A percentile compares a stretch with the other conserved stretches of the same genome.
These are phyloP conservation scores for Entomobrya proxima DNA, from an alignment of 2,888 invertebrate genomes.

Conservation along the genomic window DNA sequence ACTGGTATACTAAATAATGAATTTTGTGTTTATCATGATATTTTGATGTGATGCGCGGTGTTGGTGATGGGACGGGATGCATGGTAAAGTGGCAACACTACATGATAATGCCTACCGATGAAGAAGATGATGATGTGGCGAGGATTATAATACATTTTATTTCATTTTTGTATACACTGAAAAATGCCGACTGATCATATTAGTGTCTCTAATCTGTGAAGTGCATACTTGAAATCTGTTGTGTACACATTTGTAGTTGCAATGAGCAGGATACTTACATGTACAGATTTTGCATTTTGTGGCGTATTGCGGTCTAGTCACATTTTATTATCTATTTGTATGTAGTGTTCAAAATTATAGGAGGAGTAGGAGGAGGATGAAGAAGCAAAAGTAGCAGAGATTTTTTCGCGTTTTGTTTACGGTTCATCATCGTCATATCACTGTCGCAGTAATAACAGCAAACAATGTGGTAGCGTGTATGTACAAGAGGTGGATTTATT, in stretches of 20 bases:
- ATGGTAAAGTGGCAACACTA: background rate
- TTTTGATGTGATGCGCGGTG: conserved; percentile 12
- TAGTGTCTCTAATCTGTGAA: conserved; percentile 25
- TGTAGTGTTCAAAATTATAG: background rate
- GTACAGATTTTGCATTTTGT: background rate
- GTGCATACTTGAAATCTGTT: background rate
- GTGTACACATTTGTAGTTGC: background rate
- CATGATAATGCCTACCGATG: background rate
- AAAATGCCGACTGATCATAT: conserved; percentile 41
- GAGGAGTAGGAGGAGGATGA: too few relatives aligned
- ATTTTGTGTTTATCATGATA: background rate
- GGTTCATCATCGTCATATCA: conserved; percentile 27
- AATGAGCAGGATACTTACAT: background rate
- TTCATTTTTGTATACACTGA: conserved; percentile 10
- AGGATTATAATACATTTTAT: background rate
- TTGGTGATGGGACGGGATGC: background rate
- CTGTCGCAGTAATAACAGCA: conserved; percentile 26
- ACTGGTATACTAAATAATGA: background rate
- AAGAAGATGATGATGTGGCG: background rate
- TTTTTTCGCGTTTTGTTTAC: conserved; percentile 11
- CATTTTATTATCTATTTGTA: conserved; percentile 39
- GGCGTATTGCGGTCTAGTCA: conserved; percentile 12
- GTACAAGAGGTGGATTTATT: background rate
- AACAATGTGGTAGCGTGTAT: background rate
- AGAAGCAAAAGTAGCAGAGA: conserved; percentile 4